These are phyloP conservation scores for Pardosa pseudoannulata DNA, from an alignment of 2,888 invertebrate genomes.

Conservation along the genomic window DNA sequence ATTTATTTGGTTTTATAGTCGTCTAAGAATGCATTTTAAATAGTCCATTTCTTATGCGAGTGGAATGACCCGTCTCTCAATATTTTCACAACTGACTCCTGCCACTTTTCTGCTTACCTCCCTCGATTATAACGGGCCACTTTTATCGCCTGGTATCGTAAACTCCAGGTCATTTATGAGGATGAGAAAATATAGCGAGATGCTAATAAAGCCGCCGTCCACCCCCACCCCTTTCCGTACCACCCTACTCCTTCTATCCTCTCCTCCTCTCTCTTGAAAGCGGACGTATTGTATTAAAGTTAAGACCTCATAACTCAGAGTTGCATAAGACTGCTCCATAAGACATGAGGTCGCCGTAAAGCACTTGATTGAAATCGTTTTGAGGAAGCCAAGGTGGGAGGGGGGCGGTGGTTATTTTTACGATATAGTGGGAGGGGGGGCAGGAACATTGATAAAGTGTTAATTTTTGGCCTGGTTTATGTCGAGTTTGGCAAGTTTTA, in stretches of 20 bases:
- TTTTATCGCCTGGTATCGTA: conserved; percentile 44
- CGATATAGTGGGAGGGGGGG: neutral
- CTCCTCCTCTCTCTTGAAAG: neutral
- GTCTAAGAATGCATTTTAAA: too few species aligned
- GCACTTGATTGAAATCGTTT: neutral
- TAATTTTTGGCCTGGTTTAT: conserved; percentile 15
- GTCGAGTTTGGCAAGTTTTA: conserved; percentile 26
- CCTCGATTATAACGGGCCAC: too few species aligned
- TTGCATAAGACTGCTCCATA: neutral
- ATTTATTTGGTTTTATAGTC: too few species aligned
- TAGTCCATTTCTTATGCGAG: too few species aligned
- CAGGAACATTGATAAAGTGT: neutral
- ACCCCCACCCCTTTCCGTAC: neutral
- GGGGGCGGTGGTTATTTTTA: neutral
- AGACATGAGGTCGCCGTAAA: neutral
- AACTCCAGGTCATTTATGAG: conserved; percentile 52
- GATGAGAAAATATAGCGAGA: conserved; percentile 44
- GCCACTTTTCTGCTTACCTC: too few species aligned
- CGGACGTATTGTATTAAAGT: conserved; percentile 7
- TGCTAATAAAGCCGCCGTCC: neutral
- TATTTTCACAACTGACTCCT: too few species aligned
- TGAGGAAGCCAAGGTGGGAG: neutral
- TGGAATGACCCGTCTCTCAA: too few species aligned
- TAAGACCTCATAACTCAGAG: neutral
- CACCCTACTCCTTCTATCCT: too few species aligned